Evolutionary conservation across 2,113 vertebrate genomes (phyloP).

Genomic region (Microcebus jonahi): DNA sequence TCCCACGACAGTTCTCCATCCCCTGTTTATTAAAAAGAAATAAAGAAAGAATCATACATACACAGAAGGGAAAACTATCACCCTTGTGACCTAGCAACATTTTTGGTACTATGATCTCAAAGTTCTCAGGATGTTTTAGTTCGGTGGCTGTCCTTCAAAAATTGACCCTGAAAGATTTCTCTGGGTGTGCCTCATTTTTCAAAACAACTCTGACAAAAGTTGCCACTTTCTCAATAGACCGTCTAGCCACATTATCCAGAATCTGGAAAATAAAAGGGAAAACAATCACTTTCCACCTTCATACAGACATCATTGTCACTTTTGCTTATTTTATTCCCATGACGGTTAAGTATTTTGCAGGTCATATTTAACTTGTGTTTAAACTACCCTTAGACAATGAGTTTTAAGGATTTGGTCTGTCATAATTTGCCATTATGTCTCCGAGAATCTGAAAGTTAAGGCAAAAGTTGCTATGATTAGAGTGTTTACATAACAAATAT

Average conservation of each 20-base stretch:
- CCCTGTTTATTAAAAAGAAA: constrained; percentile 79
- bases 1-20: constrained; percentile 89
- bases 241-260: constrained; percentile 8
- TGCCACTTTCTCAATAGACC: constrained; percentile 30
- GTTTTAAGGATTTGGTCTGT: constrained; percentile 36
- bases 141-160: constrained; percentile 35
- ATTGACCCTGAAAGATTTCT: not conserved
- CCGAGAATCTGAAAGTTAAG: constrained; percentile 55
- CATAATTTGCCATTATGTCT: constrained; percentile 18
- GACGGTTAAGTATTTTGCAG: constrained; percentile 54
- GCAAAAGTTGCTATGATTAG: not conserved
- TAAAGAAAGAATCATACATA: constrained; percentile 55
- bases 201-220: constrained; percentile 63
- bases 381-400: constrained; percentile 53
- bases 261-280: constrained; percentile 60
- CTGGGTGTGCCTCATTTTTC: constrained; percentile 38
- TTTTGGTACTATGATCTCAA: constrained; percentile 26
- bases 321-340: constrained; percentile 32
- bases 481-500: constrained; percentile 13
- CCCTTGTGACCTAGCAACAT: constrained; percentile 33
- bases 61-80: constrained; percentile 57
- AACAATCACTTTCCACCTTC: constrained; percentile 52
- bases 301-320: not conserved
- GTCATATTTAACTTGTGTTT: constrained; percentile 54
- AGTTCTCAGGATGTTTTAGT: constrained; percentile 45